These are phyloP conservation scores for Rhabdomys dilectus DNA, from an alignment of 2,113 vertebrate species.

Conservation along the genomic window DNA sequence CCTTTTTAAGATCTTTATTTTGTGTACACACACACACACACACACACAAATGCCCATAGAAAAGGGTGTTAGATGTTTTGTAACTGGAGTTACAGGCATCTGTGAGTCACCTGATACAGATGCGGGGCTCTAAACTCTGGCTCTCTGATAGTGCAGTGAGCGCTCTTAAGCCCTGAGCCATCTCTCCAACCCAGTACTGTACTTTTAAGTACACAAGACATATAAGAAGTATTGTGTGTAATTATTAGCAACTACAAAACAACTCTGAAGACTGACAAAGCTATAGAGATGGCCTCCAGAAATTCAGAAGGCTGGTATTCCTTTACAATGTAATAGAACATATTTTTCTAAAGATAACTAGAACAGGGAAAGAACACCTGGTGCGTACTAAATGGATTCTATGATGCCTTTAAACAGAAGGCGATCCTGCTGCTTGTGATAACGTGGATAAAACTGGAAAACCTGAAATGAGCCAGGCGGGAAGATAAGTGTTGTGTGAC, in stretches of 20 bases:
- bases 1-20: neutral
- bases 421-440: neutral
- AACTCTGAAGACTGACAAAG: conserved; percentile 21
- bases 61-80: neutral
- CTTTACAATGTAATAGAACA: neutral
- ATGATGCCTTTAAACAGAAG: neutral
- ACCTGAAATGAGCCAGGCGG: neutral
- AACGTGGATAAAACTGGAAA: neutral
- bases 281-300: conserved; percentile 13
- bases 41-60: neutral
- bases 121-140: neutral
- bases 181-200: neutral
- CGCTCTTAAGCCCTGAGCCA: neutral
- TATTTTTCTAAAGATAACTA: neutral
- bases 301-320: neutral
- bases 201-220: neutral
- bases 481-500: neutral
- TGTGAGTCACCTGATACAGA: neutral
- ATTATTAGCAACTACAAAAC: neutral
- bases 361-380: neutral
- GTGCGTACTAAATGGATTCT: neutral
- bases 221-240: neutral
- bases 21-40: too few species aligned
- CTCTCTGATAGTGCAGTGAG: neutral
- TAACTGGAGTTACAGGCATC: neutral